These are phyloP conservation scores for Strigamia maritima DNA, from an alignment of 2,888 invertebrate genomes.

Conservation along the genomic window DNA sequence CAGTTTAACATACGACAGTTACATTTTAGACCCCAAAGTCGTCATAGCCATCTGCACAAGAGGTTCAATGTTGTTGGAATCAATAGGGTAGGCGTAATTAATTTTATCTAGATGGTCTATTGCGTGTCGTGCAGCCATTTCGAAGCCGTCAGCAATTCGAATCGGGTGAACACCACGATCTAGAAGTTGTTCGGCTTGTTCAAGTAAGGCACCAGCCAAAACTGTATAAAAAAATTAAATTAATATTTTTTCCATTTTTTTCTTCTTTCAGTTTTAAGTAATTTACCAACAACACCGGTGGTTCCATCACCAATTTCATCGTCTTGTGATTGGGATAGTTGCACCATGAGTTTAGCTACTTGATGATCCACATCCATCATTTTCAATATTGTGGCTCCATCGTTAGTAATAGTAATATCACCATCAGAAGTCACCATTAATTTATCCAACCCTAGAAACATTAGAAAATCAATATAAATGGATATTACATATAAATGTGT, in stretches of 20 bases:
- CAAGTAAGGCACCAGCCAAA: constrained; percentile 81
- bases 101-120: constrained; percentile 80
- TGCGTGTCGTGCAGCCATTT: constrained; percentile 88
- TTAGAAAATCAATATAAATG: not conserved
- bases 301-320: constrained; percentile 99
- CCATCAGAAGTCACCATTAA: constrained; percentile 96
- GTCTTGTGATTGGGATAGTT: constrained; percentile 96
- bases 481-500: not conserved
- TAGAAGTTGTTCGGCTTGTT: constrained; percentile 86
- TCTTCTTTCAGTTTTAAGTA: not conserved
- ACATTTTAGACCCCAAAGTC: constrained; percentile 95
- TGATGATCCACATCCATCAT: constrained; percentile 99
- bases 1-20: constrained; percentile 47
- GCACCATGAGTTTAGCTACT: constrained; percentile 96
- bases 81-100: constrained; percentile 84
- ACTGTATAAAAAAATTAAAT: constrained; percentile 54
- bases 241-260: not conserved
- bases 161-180: constrained; percentile 99
- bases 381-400: constrained; percentile 98
- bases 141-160: constrained; percentile 97
- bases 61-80: constrained; percentile 76
- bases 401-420: constrained; percentile 96
- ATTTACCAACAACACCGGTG: constrained; percentile 84
- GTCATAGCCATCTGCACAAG: constrained; percentile 95
- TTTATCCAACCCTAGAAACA: constrained; percentile 77